Evolutionary conservation across 2,797 vertebrate species (phyloP), one percentile per base, ranked within the genome.

Genomic region (Pelochelys cantorii): DNA sequence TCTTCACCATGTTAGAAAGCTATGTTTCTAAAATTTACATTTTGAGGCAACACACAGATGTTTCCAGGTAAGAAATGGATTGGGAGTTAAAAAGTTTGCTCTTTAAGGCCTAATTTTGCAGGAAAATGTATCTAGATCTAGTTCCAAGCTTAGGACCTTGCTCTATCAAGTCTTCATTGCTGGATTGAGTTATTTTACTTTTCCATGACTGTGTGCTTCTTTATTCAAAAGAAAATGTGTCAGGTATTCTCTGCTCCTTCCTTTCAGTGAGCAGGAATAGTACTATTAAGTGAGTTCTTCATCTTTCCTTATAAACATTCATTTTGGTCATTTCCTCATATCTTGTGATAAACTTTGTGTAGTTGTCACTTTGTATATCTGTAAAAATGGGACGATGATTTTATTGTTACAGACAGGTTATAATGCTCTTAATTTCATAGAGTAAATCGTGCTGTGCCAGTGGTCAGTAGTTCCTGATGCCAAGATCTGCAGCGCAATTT

Each of bases 1-100:
- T 99, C 87, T 99, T 99, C 98, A 99, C 98, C 85, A 98, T 99
- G 98, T 97, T 98, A 78, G 98, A 99, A 95, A 97, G 98, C 91
- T 99, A 98, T 1, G 85, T 98, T 85, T 98, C 97, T 82, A 99
- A 99, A 97, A 98, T 99, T 90, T 98, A 98, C 95, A 97, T 99
- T 54, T 96, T 99, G 94, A 98, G 98, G 75, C 99, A 98, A 96
- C 98, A 98, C 88, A 99, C 99, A 18, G 99, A 99, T 95, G 98
- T 98, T 86, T 98, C 98, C 96, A 99, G 98, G 99, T 99, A 96
- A 93, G 85, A 92, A n/a, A 88, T 80, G 60, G 13, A 52, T 9
- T 29, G 31, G 54, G 10, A 37, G 18, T 48, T 22, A 27, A 25
- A 34, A 20, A 12, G 27, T 55, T 27, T 37, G 31, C 79, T 31